Evolutionary conservation across 2,113 vertebrate genomes (phyloP).

Genomic region (Glareola pratincola): DNA sequence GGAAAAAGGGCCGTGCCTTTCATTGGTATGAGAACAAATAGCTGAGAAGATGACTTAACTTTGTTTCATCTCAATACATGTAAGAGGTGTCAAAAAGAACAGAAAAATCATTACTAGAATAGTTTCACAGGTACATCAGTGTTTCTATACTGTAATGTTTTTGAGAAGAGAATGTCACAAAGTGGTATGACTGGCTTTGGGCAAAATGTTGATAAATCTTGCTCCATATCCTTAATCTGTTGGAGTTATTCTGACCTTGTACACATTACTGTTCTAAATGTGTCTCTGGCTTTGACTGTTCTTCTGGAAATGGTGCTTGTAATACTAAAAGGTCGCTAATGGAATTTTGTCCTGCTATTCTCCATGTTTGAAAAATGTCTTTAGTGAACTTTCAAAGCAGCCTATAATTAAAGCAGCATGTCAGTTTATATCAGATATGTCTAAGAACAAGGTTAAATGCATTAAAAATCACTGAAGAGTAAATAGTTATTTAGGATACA

Average conservation of each 20-base stretch:
- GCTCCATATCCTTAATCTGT: neutral
- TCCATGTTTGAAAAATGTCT: neutral
- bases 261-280: neutral
- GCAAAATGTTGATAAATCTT: neutral
- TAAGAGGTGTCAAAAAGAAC: neutral
- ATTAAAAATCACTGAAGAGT: neutral
- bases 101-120: neutral
- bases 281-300: neutral
- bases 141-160: neutral
- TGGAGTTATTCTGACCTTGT: neutral
- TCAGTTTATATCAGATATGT: neutral
- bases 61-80: neutral
- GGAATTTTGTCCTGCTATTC: conserved; percentile 7
- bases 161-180: neutral
- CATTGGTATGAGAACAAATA: conserved; percentile 19
- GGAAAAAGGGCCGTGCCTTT: neutral
- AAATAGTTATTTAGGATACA: neutral
- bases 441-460: neutral
- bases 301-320: conserved; percentile 16
- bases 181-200: neutral
- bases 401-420: neutral
- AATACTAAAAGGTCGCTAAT: conserved; percentile 7
- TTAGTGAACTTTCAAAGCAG: neutral
- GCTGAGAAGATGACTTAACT: neutral
- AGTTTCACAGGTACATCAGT: neutral